phyloP scores from a whole-genome alignment of 2,888 invertebrate genomes.

The Lasioglossum morio region DNA sequence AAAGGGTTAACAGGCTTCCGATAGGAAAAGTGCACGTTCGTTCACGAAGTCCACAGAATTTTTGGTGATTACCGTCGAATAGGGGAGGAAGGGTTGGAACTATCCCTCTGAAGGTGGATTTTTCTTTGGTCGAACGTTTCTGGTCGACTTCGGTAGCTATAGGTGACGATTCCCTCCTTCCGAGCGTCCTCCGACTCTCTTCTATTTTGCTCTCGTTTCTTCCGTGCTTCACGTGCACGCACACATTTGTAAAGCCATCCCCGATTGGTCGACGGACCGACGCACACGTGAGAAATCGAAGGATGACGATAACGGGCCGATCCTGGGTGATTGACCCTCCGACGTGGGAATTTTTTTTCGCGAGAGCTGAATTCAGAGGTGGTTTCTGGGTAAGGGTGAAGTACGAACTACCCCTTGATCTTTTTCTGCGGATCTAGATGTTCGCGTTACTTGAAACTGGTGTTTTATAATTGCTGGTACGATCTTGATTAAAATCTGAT shows the following conservation, averaged over 20 bases:
- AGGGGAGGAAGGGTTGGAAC: neutral
- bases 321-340: conserved; percentile 63
- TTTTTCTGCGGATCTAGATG: neutral
- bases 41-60: conserved; percentile 73
- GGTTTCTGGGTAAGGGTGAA: neutral
- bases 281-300: conserved; percentile 65
- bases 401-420: neutral
- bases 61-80: conserved; percentile 48
- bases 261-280: conserved; percentile 21
- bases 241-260: neutral
- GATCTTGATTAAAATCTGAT: neutral
- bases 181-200: conserved; percentile 14
- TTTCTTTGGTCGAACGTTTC: conserved; percentile 1
- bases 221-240: neutral
- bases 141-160: conserved; percentile 24
- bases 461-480: neutral
- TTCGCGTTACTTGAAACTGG: neutral
- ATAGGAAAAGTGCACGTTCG: neutral
- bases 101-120: neutral
- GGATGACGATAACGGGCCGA: conserved; percentile 66
- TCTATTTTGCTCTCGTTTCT: conserved; percentile 40
- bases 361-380: neutral
- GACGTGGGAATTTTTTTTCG: conserved; percentile 47
- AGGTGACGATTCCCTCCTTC: conserved; percentile 11
- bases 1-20: neutral